A percentile compares a stretch with the other conserved stretches of the same genome.
Conservation (phyloP, 2,113 vertebrate species). For the Gila orcuttii region DNA sequence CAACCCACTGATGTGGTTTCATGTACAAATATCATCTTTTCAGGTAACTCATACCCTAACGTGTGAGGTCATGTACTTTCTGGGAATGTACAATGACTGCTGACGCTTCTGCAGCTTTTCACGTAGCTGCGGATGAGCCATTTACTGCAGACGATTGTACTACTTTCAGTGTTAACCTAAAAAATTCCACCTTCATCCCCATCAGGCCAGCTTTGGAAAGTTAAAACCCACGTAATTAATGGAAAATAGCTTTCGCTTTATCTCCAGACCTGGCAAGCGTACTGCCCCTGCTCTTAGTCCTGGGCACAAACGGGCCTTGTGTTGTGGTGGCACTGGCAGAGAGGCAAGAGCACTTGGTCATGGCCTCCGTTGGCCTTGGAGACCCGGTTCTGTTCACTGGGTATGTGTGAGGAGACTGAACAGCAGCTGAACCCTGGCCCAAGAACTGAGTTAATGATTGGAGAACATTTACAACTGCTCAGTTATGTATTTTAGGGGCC, state of each 20-base stretch:
- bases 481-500: conserved; percentile 62
- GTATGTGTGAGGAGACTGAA: conserved; percentile 31
- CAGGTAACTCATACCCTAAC: conserved; percentile 29
- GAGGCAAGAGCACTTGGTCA: conserved; percentile 49
- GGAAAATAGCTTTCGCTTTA: conserved; percentile 54
- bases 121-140: neutral
- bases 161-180: neutral
- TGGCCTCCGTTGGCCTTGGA: conserved; percentile 34
- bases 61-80: conserved; percentile 8
- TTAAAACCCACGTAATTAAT: conserved; percentile 57
- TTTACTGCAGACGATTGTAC: conserved; percentile 30
- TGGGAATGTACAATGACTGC: neutral
- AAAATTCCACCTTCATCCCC: conserved; percentile 45
- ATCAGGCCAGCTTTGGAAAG: conserved; percentile 59
- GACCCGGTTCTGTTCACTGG: conserved; percentile 37
- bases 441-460: conserved; percentile 76
- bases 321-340: conserved; percentile 47
- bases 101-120: conserved; percentile 7
- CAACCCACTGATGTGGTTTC: conserved; percentile 45
- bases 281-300: conserved; percentile 40
- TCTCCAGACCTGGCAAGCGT: conserved; percentile 47
- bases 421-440: conserved; percentile 56
- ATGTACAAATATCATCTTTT: conserved; percentile 29
- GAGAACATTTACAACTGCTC: conserved; percentile 66
- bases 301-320: conserved; percentile 60